These are phyloP conservation scores for Aphelocoma californica DNA, from an alignment of 2,797 vertebrate genomes.

Conservation along the genomic window DNA sequence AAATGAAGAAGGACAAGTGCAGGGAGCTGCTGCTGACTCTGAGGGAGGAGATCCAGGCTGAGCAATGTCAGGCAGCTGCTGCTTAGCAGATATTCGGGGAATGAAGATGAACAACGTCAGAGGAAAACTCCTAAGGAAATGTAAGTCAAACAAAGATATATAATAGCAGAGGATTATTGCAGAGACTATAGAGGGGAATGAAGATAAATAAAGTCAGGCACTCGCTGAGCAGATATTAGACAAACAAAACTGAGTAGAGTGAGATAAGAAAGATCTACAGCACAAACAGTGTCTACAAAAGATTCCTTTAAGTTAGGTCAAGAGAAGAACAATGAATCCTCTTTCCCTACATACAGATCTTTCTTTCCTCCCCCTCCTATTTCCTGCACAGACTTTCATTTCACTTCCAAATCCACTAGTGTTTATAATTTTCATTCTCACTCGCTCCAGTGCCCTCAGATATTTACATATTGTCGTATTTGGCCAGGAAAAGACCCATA, in stretches of 20 bases:
- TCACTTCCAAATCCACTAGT: neutral
- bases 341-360: neutral
- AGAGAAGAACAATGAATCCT: neutral
- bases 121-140: constrained; percentile 51
- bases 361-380: neutral
- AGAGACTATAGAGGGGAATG: neutral
- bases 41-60: neutral
- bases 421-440: neutral
- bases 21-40: neutral
- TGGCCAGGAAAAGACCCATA: neutral
- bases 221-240: neutral
- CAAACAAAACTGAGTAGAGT: constrained; percentile 34
- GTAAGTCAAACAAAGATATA: constrained; percentile 67
- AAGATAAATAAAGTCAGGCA: constrained; percentile 49
- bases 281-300: neutral
- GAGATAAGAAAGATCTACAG: neutral
- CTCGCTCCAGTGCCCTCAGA: neutral
- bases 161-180: constrained; percentile 30
- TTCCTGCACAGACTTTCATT: neutral
- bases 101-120: constrained; percentile 37
- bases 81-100: neutral
- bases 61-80: constrained; percentile 27
- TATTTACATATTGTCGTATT: neutral
- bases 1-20: constrained; percentile 58
- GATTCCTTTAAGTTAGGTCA: neutral